Evolutionary conservation across 2,113 vertebrate species (phyloP), one percentile per base, ranked within the genome.

Genomic region (Rhinolophus ferrumequinum): DNA sequence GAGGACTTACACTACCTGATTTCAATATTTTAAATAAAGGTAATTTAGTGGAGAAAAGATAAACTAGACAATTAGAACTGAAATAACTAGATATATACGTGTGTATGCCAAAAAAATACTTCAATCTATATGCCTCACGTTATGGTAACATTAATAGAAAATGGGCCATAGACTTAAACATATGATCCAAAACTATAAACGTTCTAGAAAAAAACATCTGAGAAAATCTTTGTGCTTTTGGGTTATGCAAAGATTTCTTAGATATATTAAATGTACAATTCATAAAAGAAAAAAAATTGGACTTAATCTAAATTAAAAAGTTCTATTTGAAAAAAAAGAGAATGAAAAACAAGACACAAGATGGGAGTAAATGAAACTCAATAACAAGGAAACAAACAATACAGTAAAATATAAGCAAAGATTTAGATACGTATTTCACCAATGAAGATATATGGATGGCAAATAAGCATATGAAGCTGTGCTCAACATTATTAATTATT

Each of bases 1-100:
- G 18, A 94, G 28, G 82, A n/a, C 13, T 50, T 82, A 73, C 1
- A 67, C 8, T 73, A 80, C 11, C 9, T 50, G 10, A 79, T 73
- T 83, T 80, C 14, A 92, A 92, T 8, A 38, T 35, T 56, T 75
- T 44, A 79, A 76, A 73, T 90, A 80, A 97, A 86, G 41, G 2
- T 73, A 54, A 83, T 86, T 95, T 44, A 50, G 11, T 80, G n/a
- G 24, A 66, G 33, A 82, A 96, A 87, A 81, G 16, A 44, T 16
- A 30, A 1, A 66, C 11, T 90, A n/a, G 77, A 44, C 9, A 67
- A 92, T 80, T 21, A 72, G 66, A 92, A 73, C 47, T 58, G n/a
- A 93, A 64, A 94, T 72, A 60, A 80, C 28, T 89, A 14, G 4
- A 44, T 62, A 73, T 28, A 12, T 69, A 16, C 11, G 47, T 50